phyloP scores from a whole-genome alignment of 35 echinoderm and acorn worm species.

The Eucidaris tribuloides region DNA sequence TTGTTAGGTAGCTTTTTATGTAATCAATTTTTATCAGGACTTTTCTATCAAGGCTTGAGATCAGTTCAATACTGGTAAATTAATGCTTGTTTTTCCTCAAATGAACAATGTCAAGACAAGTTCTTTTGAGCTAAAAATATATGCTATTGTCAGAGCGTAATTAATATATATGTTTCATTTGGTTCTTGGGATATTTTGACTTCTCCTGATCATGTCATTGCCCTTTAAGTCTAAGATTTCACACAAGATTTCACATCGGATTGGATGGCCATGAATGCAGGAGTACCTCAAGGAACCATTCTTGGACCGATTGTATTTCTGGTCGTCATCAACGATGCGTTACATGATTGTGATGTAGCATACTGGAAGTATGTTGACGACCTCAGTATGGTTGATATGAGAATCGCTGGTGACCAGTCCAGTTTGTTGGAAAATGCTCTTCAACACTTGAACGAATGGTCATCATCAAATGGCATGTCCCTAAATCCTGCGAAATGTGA shows the following conservation, averaged over 20 bases:
- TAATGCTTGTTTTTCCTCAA: no score
- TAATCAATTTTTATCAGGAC: no score
- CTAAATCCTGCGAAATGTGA: conserved; percentile 56
- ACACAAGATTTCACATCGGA: conserved; percentile 32
- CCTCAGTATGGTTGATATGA: conserved; percentile 35
- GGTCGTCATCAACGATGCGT: conserved; percentile 58
- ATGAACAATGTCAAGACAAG: no score
- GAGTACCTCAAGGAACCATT: conserved; percentile 51
- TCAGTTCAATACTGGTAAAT: no score
- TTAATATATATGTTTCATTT: no score
- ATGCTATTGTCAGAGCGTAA: no score
- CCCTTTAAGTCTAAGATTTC: no score
- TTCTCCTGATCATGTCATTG: no score
- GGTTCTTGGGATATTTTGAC: no score
- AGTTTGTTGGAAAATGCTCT: conserved; percentile 21
- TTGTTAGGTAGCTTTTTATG: no score
- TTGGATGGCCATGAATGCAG: conserved; percentile 28
- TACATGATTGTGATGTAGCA: not conserved
- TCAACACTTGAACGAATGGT: conserved; percentile 22
- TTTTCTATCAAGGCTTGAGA: no score
- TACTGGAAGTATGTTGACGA: conserved; percentile 78
- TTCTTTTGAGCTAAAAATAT: no score
- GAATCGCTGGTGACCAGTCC: not conserved
- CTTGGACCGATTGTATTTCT: conserved; percentile 61
- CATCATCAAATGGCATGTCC: conserved; percentile 11